These are phyloP conservation scores for Chelonia mydas DNA, from an alignment of 2,797 vertebrate genomes.

Conservation along the genomic window DNA sequence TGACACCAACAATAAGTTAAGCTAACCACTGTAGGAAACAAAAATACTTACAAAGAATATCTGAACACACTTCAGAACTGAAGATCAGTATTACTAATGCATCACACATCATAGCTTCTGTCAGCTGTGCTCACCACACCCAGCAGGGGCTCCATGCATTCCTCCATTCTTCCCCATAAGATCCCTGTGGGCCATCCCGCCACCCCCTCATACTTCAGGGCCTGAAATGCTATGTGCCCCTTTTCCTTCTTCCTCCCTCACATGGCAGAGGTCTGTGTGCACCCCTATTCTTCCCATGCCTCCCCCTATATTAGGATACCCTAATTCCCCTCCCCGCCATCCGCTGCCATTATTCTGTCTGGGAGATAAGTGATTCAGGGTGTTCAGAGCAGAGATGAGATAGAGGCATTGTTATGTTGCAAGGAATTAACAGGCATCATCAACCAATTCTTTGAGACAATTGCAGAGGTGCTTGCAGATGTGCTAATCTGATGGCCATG, in stretches of 20 bases:
- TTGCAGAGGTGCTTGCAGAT: background rate
- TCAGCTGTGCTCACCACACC: too few species aligned
- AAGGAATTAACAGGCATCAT: background rate
- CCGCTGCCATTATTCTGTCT: background rate
- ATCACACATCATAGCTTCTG: background rate
- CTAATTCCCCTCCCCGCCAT: too few species aligned
- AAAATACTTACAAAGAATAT: background rate
- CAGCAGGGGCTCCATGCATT: too few species aligned
- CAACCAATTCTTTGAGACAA: background rate
- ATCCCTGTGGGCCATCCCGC: too few species aligned
- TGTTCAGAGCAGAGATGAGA: background rate
- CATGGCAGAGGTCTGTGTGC: too few species aligned
- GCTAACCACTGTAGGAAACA: background rate
- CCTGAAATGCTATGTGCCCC: background rate
- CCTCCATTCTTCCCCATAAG: too few species aligned
- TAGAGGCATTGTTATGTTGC: too few species aligned
- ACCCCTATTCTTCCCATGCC: background rate
- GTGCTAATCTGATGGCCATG: background rate
- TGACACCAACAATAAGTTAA: background rate
- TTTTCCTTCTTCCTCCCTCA: too few species aligned
- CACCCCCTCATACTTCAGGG: background rate
- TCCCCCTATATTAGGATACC: too few species aligned
- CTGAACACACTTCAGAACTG: background rate
- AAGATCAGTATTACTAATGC: background rate
- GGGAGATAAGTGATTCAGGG: too few species aligned